These are phyloP conservation scores for Spialia ferax DNA, from an alignment of 2,888 invertebrate genomes.

Conservation along the genomic window DNA sequence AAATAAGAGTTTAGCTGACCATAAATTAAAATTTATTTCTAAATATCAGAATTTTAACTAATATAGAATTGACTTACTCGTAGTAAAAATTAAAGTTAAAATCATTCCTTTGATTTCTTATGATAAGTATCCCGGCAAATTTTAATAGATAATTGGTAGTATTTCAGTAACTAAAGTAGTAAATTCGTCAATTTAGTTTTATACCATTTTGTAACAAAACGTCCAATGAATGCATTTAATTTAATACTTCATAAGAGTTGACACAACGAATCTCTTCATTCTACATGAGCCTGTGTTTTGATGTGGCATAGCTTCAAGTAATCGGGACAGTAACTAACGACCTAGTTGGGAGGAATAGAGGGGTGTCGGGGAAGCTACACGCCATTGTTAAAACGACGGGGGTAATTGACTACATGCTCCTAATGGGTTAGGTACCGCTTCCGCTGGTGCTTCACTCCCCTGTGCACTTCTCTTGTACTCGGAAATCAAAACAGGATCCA, in stretches of 20 bases:
- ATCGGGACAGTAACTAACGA: slow-evolving; percentile 25
- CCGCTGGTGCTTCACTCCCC: slow-evolving; percentile 45
- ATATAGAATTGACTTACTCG: slow-evolving; percentile 36
- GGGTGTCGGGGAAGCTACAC: slow-evolving; percentile 21
- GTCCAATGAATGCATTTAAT: slow-evolving; percentile 40
- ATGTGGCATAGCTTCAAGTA: slow-evolving; percentile 16
- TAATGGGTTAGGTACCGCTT: slow-evolving; percentile 52
- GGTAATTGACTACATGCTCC: slow-evolving; percentile 50
- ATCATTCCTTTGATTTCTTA: slow-evolving; percentile 32
- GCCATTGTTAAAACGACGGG: slow-evolving; percentile 35
- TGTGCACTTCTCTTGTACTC: slow-evolving; percentile 34
- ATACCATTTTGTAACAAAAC: slow-evolving; percentile 40
- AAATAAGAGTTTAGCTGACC: slow-evolving; percentile 36
- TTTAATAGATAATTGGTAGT: slow-evolving; percentile 25
- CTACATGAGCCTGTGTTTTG: slow-evolving; percentile 8
- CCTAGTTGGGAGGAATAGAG: slow-evolving; percentile 21
- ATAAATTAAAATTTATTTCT: slow-evolving; percentile 38
- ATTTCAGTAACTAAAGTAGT: slow-evolving; percentile 28
- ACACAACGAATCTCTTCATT: slow-evolving; percentile 30
- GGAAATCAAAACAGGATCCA: slow-evolving; percentile 40
- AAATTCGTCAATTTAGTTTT: slow-evolving; percentile 31
- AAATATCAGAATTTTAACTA: slow-evolving; percentile 33
- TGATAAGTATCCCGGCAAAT: slow-evolving; percentile 33
- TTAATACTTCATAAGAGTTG: slow-evolving; percentile 31
- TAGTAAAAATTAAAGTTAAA: slow-evolving; percentile 35